Base-by-base conservation (phyloP, 2,113 vertebrate species). In the Isichthys henryi region DNA sequence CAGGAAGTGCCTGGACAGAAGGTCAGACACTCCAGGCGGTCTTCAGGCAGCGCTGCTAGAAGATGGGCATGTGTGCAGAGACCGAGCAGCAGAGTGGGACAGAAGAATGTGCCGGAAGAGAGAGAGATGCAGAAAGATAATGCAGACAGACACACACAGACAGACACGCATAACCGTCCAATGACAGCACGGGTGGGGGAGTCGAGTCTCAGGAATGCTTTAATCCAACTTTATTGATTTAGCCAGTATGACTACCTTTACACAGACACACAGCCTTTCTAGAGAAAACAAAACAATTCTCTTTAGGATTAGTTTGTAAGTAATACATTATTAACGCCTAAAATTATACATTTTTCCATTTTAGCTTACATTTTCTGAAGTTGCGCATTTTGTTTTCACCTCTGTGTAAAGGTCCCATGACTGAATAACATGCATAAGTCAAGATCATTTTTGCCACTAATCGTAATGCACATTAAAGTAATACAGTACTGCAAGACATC, bases 391-490 rank as follows among this genome's bases (percentile, higher is more conserved):
- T 94, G 93, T 95, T 95, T 96, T 96, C 94, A 90, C 90, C 90
- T 95, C 96, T 96, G 96, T 97, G 97, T 99, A 97, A 97, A 98
- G 96, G 96, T 97, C 95, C 95, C 96, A 97, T 97, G 94, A 97
- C 97, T 97, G 97, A 95, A 95, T 92, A 95, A 97, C 97, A 99
- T 98, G 97, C 98, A 97, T 95, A 96, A 96, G 96, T 97, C 93
- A 91, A 97, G 96, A 96, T 97, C 62, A 31, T 96, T 97, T 96
- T 96, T 96, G 96, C 95, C 96, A 96, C 97, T 97, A 97, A 95
- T 96, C 95, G 94, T 97, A 97, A 98, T 97, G 97, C 97, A 99
- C 97, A 97, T 97, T 96, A 96, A 97, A 97, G 95, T 96, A 97
- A 96, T 98, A 98, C 97, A 98, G 97, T 98, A 98, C 97, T 97